A percentile compares a stretch with the other conserved stretches of the same genome.
These are phyloP conservation scores for Chorisops tibialis DNA, from an alignment of 2,888 invertebrate genomes.

Conservation along the genomic window DNA sequence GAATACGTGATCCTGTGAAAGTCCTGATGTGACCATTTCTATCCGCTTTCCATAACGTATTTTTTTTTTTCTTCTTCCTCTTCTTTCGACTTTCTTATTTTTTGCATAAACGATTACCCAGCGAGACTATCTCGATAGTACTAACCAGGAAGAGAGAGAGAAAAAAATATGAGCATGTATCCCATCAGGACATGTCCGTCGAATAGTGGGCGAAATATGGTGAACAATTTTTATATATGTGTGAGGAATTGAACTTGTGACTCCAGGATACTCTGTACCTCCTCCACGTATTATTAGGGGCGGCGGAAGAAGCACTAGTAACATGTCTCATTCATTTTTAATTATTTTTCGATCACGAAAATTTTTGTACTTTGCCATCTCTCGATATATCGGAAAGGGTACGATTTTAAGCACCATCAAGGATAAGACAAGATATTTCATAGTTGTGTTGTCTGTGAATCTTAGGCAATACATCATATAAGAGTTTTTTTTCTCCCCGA, in stretches of 20 bases:
- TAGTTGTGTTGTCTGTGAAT: background rate
- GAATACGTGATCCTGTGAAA: slow-evolving; percentile 53
- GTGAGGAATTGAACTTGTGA: slow-evolving; percentile 7
- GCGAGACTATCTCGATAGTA: slow-evolving; percentile 13
- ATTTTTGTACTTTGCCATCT: background rate
- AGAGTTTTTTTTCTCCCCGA: slow-evolving; percentile 5
- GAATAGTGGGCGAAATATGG: slow-evolving; percentile 16
- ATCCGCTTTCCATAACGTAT: slow-evolving; percentile 4
- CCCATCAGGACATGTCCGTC: background rate
- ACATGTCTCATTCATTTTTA: slow-evolving; percentile 25
- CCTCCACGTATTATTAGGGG: background rate
- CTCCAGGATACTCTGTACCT: background rate
- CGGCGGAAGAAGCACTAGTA: background rate
- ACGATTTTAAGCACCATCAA: background rate
- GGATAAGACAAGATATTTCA: background rate
- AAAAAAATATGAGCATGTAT: too few species aligned
- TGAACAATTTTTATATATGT: slow-evolving; percentile 14
- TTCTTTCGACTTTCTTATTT: too few species aligned
- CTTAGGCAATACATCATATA: background rate
- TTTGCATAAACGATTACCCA: slow-evolving; percentile 37
- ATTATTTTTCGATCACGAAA: slow-evolving; percentile 21
- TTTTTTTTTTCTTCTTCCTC: too few species aligned
- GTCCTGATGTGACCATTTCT: slow-evolving; percentile 49
- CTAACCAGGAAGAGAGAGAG: background rate
- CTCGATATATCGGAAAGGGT: too few species aligned